Conservation (phyloP, 2,888 invertebrate species). For the Rhynchonema sp. region DNA sequence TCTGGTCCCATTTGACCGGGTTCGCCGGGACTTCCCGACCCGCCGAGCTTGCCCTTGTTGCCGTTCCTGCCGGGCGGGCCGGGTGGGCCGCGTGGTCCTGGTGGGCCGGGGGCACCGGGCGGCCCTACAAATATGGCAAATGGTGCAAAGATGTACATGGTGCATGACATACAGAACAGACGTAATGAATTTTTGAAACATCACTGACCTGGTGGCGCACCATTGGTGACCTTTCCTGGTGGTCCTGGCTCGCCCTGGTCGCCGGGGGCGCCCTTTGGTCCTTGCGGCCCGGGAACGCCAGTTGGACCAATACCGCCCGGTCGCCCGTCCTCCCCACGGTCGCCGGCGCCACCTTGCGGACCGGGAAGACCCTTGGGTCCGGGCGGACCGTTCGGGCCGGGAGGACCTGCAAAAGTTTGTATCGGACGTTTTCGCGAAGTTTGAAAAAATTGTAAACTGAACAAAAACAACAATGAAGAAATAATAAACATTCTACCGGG, state of each 20-base stretch:
- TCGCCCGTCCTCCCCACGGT: conserved; percentile 9
- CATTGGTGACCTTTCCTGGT: conserved; percentile 16
- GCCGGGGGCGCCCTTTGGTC: conserved; percentile 17
- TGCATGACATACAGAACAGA: too few relatives aligned
- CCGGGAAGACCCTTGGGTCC: conserved; percentile 20
- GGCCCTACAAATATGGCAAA: conserved; percentile 10
- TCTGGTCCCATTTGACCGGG: conserved; percentile 1
- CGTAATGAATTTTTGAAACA: not conserved
- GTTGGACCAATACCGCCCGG: conserved; percentile 17
- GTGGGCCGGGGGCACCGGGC: conserved; percentile 12
- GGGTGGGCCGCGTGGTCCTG: conserved; percentile 12
- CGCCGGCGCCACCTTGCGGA: conserved; percentile 19
- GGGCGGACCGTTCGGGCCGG: conserved; percentile 17
- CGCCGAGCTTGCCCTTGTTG: conserved; percentile 8
- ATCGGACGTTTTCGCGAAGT: not conserved
- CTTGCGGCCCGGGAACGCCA: conserved; percentile 19
- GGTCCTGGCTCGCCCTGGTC: conserved; percentile 15
- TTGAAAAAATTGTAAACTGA: conserved; percentile 2
- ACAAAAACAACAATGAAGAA: not conserved
- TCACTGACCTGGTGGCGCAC: conserved; percentile 12
- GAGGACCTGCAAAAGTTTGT: conserved; percentile 1
- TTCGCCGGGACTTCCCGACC: conserved; percentile 7
- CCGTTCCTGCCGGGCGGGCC: conserved; percentile 16
- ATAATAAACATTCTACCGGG: too few relatives aligned
- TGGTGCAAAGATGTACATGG: not conserved